Percentiles rank a stretch among this genome's conserved stretches.
phyloP scores from a whole-genome alignment of 1,140 invertebrate genomes.

The Frieseomelitta varia region DNA sequence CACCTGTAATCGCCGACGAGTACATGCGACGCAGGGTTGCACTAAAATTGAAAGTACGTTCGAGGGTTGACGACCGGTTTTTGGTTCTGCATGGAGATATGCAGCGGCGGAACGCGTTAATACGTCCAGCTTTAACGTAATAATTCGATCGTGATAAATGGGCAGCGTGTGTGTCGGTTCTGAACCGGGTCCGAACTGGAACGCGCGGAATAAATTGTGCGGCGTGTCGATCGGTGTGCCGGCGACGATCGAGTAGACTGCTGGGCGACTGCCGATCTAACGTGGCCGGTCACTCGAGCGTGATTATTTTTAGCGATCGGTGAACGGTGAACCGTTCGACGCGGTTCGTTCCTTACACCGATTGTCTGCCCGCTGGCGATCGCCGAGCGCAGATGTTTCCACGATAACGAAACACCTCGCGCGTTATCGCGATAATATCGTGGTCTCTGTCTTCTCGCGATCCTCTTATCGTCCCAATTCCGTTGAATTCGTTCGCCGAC shows the following conservation, averaged over 20 bases:
- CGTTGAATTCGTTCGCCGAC: neutral
- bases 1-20: no score
- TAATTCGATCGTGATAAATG: conserved; percentile 35
- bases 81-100: neutral
- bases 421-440: conserved; percentile 4
- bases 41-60: no score
- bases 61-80: no score
- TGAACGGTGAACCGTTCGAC: conserved; percentile 56
- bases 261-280: conserved; percentile 63
- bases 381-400: conserved; percentile 7
- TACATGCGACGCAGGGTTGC: no score
- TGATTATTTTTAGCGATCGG: conserved; percentile 67
- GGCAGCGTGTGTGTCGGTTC: conserved; percentile 1
- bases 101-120: neutral
- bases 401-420: neutral
- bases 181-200: neutral
- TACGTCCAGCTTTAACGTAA: conserved; percentile 32
- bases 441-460: conserved; percentile 1
- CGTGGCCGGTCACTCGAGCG: conserved; percentile 55
- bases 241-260: conserved; percentile 60
- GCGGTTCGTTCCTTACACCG: no score
- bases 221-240: conserved; percentile 10
- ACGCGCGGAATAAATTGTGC: conserved; percentile 37
- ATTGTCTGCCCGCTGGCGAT: neutral
- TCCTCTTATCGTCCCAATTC: conserved; percentile 15